Conservation (phyloP, 2,797 vertebrate genomes). For the Remorina albescens region DNA sequence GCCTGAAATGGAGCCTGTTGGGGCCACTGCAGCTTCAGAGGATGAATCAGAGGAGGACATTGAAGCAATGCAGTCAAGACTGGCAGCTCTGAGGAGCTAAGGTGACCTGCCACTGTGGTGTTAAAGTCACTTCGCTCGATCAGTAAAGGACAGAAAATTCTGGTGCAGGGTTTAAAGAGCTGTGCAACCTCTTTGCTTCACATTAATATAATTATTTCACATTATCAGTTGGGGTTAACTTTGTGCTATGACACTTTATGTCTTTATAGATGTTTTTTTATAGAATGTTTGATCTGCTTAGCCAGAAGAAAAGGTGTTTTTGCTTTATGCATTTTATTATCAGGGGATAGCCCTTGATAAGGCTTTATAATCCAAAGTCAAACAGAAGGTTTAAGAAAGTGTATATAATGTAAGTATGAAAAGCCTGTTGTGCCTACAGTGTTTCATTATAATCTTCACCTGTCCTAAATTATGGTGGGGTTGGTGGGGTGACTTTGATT, state of each 20-base stretch:
- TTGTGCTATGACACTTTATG: conserved; percentile 51
- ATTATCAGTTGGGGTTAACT: conserved; percentile 65
- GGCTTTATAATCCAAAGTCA: conserved; percentile 76
- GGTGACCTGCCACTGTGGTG: conserved; percentile 40
- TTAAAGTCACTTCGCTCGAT: conserved; percentile 43
- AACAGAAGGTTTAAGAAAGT: conserved; percentile 66
- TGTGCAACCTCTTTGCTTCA: conserved; percentile 44
- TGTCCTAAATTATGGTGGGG: conserved; percentile 49
- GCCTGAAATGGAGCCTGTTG: conserved; percentile 87
- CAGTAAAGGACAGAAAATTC: conserved; percentile 58
- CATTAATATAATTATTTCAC: conserved; percentile 44
- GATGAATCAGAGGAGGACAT: conserved; percentile 95
- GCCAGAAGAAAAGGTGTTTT: conserved; percentile 36
- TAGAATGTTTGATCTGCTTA: conserved; percentile 36
- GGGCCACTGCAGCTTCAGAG: conserved; percentile 88
- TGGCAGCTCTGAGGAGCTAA: conserved; percentile 95
- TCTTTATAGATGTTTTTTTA: conserved; percentile 32
- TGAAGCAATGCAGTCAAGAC: conserved; percentile 95
- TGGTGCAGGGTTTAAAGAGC: conserved; percentile 58
- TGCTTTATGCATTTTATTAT: conserved; percentile 58
- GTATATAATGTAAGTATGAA: conserved; percentile 77
- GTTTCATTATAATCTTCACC: conserved; percentile 55
- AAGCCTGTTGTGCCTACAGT: conserved; percentile 78
- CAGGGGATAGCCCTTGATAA: conserved; percentile 33
- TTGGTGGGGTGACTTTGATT: conserved; percentile 37